Evolutionary conservation across 2,113 vertebrate species (phyloP), one percentile per base, ranked within the genome.

Genomic region (Gambusia affinis): DNA sequence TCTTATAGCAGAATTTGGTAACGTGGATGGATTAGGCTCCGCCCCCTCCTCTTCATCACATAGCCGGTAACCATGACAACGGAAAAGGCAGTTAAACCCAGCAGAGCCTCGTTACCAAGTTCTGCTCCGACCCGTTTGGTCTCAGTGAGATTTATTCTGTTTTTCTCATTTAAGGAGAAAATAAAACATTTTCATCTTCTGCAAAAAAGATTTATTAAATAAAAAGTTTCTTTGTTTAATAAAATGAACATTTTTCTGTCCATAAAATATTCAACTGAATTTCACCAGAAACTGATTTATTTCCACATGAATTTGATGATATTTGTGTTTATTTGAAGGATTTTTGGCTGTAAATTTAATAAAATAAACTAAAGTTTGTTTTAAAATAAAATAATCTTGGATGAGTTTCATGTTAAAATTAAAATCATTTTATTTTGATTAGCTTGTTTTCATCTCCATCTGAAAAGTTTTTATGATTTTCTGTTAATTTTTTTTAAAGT

Each of bases 81-180:
- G 0, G 28, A 2, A 66, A 5, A 27, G 33, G 29, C 29, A 63
- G 12, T 30, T 14, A 30, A 3, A 0, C 12, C 12, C 60, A 61
- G 60, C 29, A 30, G 61, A 63, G 30, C 7, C 31, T 24, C 2
- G 28, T 54, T 31, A 69, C 15, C 3, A 42, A 14, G 57, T 62
- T 72, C 39, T 72, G 60, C 37, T 63, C 30, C 30, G 12, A 35
- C 30, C 64, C 14, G n/a, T 65, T 65, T 74, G 71, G 84, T 87
- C 87, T 89, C 87, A 85, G 75, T 87, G 84, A 87, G 87, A 89
- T 80, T 74, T 51, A 63, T 54, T 22, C 8, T 29, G 8, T 10
- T 22, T 77, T 37, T 77, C 35, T 77, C 12, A 24, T 67, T 69
- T 65, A 47, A 75, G 78, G 84, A 83, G 84, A 84, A 76, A 67